Conservation (phyloP, 2,113 vertebrate species). For the Procavia capensis region DNA sequence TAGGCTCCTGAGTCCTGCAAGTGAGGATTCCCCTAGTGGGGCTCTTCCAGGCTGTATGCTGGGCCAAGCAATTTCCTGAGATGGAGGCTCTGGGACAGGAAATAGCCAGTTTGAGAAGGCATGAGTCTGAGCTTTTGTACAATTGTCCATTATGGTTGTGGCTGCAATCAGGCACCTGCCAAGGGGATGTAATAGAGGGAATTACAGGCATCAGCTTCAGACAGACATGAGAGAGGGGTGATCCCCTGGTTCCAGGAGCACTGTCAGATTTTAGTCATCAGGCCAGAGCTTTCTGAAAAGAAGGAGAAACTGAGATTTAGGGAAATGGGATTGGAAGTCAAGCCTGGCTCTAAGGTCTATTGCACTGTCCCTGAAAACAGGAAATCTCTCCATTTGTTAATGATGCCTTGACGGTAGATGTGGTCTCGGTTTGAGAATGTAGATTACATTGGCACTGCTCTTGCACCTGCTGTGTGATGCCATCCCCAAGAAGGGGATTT, state of each 20-base stretch:
- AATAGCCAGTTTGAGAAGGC: not conserved
- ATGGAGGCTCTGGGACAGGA: not conserved
- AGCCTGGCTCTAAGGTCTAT: not conserved
- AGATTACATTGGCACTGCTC: not conserved
- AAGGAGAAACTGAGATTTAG: not conserved
- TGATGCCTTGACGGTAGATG: not conserved
- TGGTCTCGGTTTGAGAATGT: not conserved
- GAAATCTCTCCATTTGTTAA: not conserved
- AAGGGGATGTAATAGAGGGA: not conserved
- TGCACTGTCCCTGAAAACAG: not conserved
- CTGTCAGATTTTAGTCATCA: not conserved
- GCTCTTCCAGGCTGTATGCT: not conserved
- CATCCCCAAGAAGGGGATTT: not conserved
- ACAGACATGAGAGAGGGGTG: not conserved
- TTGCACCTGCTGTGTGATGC: fast-evolving
- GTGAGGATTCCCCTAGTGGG: too few relatives aligned
- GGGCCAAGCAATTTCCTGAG: not conserved
- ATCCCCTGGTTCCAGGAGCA: not conserved
- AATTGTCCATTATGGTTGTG: not conserved
- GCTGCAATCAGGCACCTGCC: not conserved
- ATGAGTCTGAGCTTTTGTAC: not conserved
- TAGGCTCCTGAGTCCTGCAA: not conserved
- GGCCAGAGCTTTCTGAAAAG: not conserved
- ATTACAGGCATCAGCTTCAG: not conserved
- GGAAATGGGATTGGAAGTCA: not conserved